Base-by-base conservation (phyloP, 2,797 vertebrate genomes). In the Argyrosomus regius region DNA sequence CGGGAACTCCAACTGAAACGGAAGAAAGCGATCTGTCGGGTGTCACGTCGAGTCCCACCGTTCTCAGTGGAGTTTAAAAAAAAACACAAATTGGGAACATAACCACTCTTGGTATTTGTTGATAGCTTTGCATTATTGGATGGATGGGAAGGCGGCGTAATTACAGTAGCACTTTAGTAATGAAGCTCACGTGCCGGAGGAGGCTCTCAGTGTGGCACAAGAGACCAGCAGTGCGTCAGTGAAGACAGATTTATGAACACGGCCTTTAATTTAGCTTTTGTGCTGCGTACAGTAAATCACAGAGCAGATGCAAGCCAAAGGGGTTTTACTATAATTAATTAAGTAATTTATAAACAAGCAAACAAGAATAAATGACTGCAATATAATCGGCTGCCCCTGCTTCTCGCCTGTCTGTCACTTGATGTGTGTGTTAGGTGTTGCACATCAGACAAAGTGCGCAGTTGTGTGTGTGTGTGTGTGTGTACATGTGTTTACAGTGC, bases 321-420 rank as follows among this genome's bases (percentile, higher is more conserved):
- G 86, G 81, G 12, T 82, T 87, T 81, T 41, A 53, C 76, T 73
- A 13, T 86, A 88, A 93, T 93, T 83, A 90, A 93, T 89, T 85
- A 89, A 81, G 76, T 88, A 49, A 86, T 89, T 90, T 83, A 85
- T 88, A 88, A 91, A 93, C 88, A 85, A 84, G 81, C 71, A 88
- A 89, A 92, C 82, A 77, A 79, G 72, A 81, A 87, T 80, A 81
- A 86, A 88, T 84, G 69, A 82, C 41, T 78, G 65, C 78, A 59
- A 73, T 75, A 63, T 86, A 80, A 87, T 72, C 61, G 59, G 67
- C 65, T 68, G 72, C 43, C 50, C 17, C 54, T 70, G 71, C 35
- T 65, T 72, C 49, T 43, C 62, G 64, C 57, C 41, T 63, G 71
- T 62, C 24, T 68, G 58, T 53, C 72, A 28, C 35, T 26, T 74